Evolutionary conservation across 1,140 invertebrate genomes (phyloP), one percentile per base, ranked within the genome.

Genomic region (Bombus pascuorum): DNA sequence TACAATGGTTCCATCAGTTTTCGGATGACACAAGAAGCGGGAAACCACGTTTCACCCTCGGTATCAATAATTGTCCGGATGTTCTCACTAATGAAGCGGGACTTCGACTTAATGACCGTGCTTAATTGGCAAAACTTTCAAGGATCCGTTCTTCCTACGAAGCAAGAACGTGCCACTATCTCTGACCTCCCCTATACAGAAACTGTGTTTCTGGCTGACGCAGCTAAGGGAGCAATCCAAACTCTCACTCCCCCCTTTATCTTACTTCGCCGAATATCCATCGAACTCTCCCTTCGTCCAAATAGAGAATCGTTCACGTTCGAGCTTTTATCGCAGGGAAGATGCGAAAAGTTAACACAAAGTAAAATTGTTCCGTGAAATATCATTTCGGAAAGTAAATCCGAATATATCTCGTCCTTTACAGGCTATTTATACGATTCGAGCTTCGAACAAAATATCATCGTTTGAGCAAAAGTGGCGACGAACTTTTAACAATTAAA

Each of bases 101-200:
- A 77, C 81, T 78, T 84, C 81, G 88, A 90, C 89, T 90, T 87
- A 85, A 90, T 90, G 87, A 44, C 74, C 74, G 57, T 81, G 73
- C 89, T 87, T 90, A 90, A 90, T 90, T 90, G 86, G 86, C 85
- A 87, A 90, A 90, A 90, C 89, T 90, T 82, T 83, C 78, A 81
- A 84, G 83, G 83, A 84, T 79, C 83, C 75, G 68, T 44, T 71
- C 47, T 68, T 62, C 76, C 25, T 62, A 8, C 42, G n/a, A 75
- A n/a, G 37, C 83, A 84, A 84, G 72, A 84, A 79, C 83, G 39
- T 71, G 65, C 66, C 66, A 47, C 74, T 76, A 73, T 65, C 80
- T 76, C 34, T 73, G 32, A 84, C 75, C 66, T 78, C 37, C 77
- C 25, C 37, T 71, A 62, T 57, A 70, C 59, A 71, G 83, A 72